Evolutionary conservation across 2,113 vertebrate species (phyloP), one percentile per base, ranked within the genome.

Genomic region (Psilopsiagon aurifrons): DNA sequence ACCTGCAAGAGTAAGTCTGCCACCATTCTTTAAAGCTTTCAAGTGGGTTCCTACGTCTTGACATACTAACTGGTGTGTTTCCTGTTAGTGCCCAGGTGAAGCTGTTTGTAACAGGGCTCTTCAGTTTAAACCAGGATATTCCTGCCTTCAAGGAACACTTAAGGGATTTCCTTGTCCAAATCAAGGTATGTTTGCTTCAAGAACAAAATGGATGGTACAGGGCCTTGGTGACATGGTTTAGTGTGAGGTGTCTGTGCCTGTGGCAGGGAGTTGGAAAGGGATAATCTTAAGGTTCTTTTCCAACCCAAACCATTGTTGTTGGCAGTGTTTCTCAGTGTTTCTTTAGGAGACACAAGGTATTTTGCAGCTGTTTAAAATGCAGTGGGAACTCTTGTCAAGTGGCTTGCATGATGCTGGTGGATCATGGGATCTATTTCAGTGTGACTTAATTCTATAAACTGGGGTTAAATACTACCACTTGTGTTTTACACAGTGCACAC

Each of bases 81-180:
- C 51, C 41, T 92, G 67, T 95, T 86, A 99, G 99, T 96, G 99
- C 99, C 90, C 99, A 99, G 98, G 99, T 99, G 86, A 99, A 99
- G 98, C 99, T 99, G 97, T 99, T 99, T 95, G 99, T 99, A 96
- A 99, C 99, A 4, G 99, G 99, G 76, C 98, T 99, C 96, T 99
- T 99, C 99, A 99, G 99, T 96, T 98, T 99, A 97, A 99, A 99
- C 98, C 99, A 99, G 97, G 99, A 99, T 98, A 99, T 99, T 98
- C 99, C 99, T 96, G 99, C 99, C 78, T 99, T 99, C 97, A 99
- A 99, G 97, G 99, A 99, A 94, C 99, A 99, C 88, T 98, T 99
- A 93, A 98, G 99, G 97, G 99, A 99, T 97, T 99, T 99, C 97
- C 98, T 99, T 25, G 99, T 99, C 55, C 99, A 99, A 95, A 99